Evolutionary conservation across 2,888 invertebrate genomes (phyloP).

Genomic region (Esperia sulphurella): DNA sequence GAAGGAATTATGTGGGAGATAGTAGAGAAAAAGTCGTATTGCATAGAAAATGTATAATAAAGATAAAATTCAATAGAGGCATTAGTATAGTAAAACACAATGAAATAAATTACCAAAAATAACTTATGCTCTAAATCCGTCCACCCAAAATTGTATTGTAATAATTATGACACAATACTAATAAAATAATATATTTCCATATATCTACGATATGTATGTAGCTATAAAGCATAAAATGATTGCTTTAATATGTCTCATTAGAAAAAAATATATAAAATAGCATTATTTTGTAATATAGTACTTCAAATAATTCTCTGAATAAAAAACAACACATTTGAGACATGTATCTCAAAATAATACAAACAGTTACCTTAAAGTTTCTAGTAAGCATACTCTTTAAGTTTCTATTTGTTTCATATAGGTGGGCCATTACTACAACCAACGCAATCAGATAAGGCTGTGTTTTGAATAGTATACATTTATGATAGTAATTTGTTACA

Average conservation of each 20-base stretch:
- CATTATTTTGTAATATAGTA: too few species aligned
- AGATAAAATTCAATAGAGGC: slow-evolving; percentile 37
- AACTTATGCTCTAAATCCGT: background rate
- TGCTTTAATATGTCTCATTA: background rate
- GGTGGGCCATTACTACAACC: too few species aligned
- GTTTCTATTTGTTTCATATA: too few species aligned
- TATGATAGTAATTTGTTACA: background rate
- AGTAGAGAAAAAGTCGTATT: slow-evolving; percentile 32
- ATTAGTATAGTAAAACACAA: slow-evolving; percentile 5
- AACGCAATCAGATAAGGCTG: too few species aligned
- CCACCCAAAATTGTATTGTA: background rate
- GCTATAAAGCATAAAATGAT: slow-evolving; percentile 2
- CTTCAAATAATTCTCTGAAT: too few species aligned
- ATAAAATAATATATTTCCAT: too few species aligned
- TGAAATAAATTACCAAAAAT: slow-evolving; percentile 3
- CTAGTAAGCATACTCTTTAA: too few species aligned
- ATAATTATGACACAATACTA: background rate
- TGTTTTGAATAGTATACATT: too few species aligned
- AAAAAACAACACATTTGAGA: too few species aligned
- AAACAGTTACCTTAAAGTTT: too few species aligned
- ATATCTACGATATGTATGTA: background rate
- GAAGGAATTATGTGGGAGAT: slow-evolving; percentile 60
- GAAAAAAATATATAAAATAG: too few species aligned
- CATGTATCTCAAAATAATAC: too few species aligned
- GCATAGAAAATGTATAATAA: slow-evolving; percentile 51